Base-by-base conservation (phyloP, 2,888 invertebrate species). In the Ligdia adustata region DNA sequence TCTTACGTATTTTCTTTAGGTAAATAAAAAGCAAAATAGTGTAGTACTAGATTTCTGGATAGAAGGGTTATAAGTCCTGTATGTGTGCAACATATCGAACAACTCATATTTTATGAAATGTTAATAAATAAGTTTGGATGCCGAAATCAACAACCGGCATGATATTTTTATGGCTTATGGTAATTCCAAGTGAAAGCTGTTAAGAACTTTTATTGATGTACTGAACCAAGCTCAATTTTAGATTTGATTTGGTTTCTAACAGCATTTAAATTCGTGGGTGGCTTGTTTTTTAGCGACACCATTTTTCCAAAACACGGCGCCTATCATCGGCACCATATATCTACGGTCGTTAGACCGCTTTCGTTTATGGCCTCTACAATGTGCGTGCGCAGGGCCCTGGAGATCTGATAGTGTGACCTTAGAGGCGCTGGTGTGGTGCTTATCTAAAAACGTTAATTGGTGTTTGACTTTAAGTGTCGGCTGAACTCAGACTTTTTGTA, bases 391-490 rank as follows among this genome's bases (percentile, higher is more conserved):
- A 58, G 58, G 52, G 69, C 15, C 28, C 24, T 26, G 20, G 26
- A 69, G 31, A 9, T 39, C 20, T 39, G 9, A 33, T 24, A 22
- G 22, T n/a, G 22, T 6, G 2, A 3, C 4, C 6, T 6, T 7
- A n/a, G 22, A 22, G 37, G 22, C 14, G 24, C 20, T 18, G 6
- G 4, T 15, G 73, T 75, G 72, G 72, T 62, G 64, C 68, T 69
- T 78, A 78, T 76, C 73, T 66, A 52, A 41, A 52, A 42, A 57
- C 64, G 69, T 76, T 84, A 84, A 85, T 86, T 84, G 77, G 72
- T 80, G 77, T 81, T 82, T 82, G 74, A 73, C 64, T 59, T 66
- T 64, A 70, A 69, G 60, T 66, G 67, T 67, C 66, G 66, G 66
- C 66, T 52, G 52, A 4, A 20, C 51, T 22, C 1, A 4, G 12